Percentiles rank a stretch among this genome's conserved stretches.
Conservation (phyloP, 2,797 vertebrate species). For the Pteronotus mesoamericanus region DNA sequence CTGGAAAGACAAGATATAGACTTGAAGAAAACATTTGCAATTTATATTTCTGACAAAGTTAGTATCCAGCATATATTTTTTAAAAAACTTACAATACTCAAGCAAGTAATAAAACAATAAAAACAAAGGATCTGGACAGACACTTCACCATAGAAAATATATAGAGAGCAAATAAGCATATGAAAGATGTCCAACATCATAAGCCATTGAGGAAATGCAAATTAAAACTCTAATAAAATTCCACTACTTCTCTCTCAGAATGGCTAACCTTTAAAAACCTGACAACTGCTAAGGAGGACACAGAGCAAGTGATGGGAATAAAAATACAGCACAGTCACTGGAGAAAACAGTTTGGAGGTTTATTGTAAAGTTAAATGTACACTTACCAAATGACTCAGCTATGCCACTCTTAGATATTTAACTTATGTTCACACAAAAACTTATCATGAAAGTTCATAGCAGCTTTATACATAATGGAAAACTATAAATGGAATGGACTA, state of each 20-base stretch:
- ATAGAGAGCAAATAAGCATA: neutral
- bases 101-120: neutral
- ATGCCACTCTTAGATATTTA: neutral
- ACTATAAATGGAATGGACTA: neutral
- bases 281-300: neutral
- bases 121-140: neutral
- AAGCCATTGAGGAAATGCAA: neutral
- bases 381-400: neutral
- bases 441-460: neutral
- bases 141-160: neutral
- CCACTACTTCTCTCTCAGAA: neutral
- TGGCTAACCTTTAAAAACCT: neutral
- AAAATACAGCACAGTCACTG: neutral
- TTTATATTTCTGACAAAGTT: neutral
- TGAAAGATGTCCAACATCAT: neutral
- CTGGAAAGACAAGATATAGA: neutral
- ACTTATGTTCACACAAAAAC: neutral
- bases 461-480: neutral
- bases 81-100: neutral
- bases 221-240: neutral
- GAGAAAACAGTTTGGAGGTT: neutral
- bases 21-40: neutral
- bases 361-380: neutral
- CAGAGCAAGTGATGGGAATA: neutral
- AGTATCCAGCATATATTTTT: neutral